Evolutionary conservation across 2,888 invertebrate species (phyloP), one percentile per base, ranked within the genome.

Genomic region (Stenolophus ochropezus): DNA sequence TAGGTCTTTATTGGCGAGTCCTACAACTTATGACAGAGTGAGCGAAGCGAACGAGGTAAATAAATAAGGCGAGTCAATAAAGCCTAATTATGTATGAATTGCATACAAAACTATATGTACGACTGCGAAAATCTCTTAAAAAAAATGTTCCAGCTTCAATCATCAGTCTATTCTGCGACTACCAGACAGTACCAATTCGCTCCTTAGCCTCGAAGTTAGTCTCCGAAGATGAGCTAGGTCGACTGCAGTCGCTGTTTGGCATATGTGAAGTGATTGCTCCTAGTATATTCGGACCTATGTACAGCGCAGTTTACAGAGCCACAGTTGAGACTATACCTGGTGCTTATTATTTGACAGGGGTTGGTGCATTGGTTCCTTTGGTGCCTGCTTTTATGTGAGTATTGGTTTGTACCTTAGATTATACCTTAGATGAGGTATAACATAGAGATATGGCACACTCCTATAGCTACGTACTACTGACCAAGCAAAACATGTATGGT

Each of bases 191-290:
- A 21, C 88, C 87, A n/a, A 85, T 89, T 27, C 85, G 89, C 42
- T 89, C 90, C 1, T 77, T 89, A 65, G 87, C 87, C 4, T 89
- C 89, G 0, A 89, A 89, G 86, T 84, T 88, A 1, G 89, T 89
- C 1, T 85, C 88, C 1, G 86, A 87, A 77, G 86, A 87, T 27
- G 88, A 89, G 83, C 83, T 89, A 69, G 89, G 89, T 3, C 89
- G 89, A 85, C 87, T 89, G 0, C 89, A 89, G 82, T 93, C 93
- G 86, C 89, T 93, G 85, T 91, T 92, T 85, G 92, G 92, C 82
- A 91, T 93, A 87, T 91, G 91, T 33, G 92, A 93, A 86, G 91
- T 92, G 0, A 84, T 92, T 82, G 91, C 91, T 4, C 91, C 91
- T 0, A 90, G 91, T 73, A 88, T 92, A 74, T 91, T 91, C 85